Conservation (phyloP, 2,888 invertebrate genomes). For the Pristionchus entomophagus region DNA sequence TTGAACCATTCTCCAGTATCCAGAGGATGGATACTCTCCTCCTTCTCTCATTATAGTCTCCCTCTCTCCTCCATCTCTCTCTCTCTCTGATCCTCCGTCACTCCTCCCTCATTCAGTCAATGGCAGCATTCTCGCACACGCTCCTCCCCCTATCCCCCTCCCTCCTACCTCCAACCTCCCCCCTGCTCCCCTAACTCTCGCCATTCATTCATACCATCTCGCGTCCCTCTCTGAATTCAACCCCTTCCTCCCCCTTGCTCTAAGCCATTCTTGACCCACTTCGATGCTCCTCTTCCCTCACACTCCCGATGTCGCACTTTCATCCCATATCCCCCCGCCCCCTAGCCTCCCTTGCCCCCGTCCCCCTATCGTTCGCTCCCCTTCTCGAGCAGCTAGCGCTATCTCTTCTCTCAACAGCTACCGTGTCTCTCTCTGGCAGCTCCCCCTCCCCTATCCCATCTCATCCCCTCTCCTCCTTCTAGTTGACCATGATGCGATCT, state of each 20-base stretch:
- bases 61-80: constrained; percentile 9
- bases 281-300: constrained; percentile 37
- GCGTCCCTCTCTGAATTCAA: constrained; percentile 39
- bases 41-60: constrained; percentile 8
- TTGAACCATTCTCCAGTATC: constrained; percentile 28
- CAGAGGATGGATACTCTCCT: not conserved
- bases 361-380: not conserved
- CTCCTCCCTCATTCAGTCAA: not conserved
- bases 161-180: too few species aligned
- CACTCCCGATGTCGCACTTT: constrained; percentile 3
- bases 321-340: not conserved
- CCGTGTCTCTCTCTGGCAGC: too few species aligned
- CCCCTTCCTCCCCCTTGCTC: constrained; percentile 40
- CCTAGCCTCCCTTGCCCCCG: not conserved
- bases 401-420: too few species aligned
- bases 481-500: constrained; percentile 38
- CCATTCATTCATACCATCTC: constrained; percentile 43
- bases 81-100: too few species aligned
- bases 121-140: not conserved
- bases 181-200: not conserved
- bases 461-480: constrained; percentile 15
- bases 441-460: too few species aligned
- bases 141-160: not conserved
- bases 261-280: constrained; percentile 49
- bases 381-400: not conserved